A percentile compares a stretch with the other conserved stretches of the same genome.
Conservation (phyloP, 2,797 vertebrate species). For the Euphonia xanthogaster region DNA sequence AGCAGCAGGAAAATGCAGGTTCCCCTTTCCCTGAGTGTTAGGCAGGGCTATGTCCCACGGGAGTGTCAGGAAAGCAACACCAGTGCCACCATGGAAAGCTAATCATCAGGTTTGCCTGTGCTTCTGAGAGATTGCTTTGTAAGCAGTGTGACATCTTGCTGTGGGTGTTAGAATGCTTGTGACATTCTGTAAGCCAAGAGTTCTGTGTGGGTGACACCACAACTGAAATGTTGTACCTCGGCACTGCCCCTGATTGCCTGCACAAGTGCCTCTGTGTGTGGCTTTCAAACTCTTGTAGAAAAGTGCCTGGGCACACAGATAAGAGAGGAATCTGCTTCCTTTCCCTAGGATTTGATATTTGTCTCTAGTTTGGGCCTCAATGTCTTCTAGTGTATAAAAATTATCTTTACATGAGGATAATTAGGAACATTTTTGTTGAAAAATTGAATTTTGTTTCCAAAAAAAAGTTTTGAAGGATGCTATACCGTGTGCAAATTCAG, state of each 20-base stretch:
- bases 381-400: not conserved
- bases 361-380: not conserved
- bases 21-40: not conserved
- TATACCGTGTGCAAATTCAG: not conserved
- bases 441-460: not conserved
- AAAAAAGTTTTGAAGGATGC: not conserved
- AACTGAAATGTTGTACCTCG: not conserved
- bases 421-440: conserved; percentile 21
- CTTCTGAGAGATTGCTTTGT: not conserved
- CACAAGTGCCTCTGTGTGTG: not conserved
- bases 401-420: not conserved
- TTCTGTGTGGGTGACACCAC: not conserved
- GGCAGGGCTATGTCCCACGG: not conserved
- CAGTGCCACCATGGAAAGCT: not conserved
- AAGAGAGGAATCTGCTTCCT: not conserved
- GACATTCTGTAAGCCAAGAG: not conserved
- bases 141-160: not conserved
- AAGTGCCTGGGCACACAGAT: not conserved
- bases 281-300: not conserved
- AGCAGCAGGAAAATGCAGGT: not conserved
- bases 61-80: not conserved
- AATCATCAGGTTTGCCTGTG: not conserved
- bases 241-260: not conserved
- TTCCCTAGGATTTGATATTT: not conserved
- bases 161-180: conserved; percentile 1